Base-by-base conservation (phyloP, 2,888 invertebrate genomes). In the Magallana nippona region DNA sequence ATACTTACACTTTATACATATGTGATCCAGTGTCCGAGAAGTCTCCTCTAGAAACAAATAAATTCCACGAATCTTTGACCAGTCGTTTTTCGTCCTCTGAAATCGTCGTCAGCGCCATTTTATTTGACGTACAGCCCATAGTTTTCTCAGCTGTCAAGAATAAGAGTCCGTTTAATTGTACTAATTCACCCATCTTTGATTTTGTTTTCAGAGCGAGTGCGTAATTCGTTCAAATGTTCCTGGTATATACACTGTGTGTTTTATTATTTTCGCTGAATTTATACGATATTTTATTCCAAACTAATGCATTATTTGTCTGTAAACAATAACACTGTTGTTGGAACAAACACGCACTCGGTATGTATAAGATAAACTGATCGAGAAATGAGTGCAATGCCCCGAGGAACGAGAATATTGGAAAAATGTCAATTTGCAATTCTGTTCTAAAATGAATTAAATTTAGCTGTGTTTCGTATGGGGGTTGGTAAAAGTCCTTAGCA, bases 1-100 rank as follows among this genome's bases (percentile, higher is more conserved):
- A 32, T 10, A 71, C 84, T 84, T 84, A 86, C 85, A 84, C 84
- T 22, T 80, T 56, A 77, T 82, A 86, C 85, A 86, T 86, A 17
- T 82, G 83, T 22, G 80, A 80, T 19, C 85, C 85, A 3, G 82
- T 27, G 19, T 86, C 83, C 0, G 80, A 17, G 10, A 86, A 56
- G 2, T 82, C 81, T 44, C 85, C 85, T 2, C 79, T 19, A 10
- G 32, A 56, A n/a, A 58, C 32, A 22, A 86, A 86, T 32, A 32
- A 44, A 10, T 44, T 56, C 85, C 85, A 86, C 17, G 85, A 86
- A 63, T 82, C 71, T 56, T 83, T 83, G 8, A 86, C 80, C 13
- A 82, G 79, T 27, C 55, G 27, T 60, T 84, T 86, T n/a, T 86
- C 63, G 56, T 71, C 58, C 17, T 84, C 80, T 27, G 84, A 58